These are phyloP conservation scores for Halichoerus grypus DNA, from an alignment of 2,113 vertebrate species.

Conservation along the genomic window DNA sequence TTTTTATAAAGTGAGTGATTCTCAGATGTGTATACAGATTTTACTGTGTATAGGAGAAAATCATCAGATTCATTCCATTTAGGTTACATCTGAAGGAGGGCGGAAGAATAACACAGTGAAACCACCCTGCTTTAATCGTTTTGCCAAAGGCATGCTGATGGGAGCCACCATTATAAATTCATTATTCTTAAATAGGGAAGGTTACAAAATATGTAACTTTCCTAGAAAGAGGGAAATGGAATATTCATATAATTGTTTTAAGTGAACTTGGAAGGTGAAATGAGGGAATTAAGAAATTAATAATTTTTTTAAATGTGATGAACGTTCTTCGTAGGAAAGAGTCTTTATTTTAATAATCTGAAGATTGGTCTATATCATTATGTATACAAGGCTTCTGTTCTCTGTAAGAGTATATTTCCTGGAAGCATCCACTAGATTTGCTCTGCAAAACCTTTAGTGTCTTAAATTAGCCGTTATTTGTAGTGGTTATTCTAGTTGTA, in stretches of 20 bases:
- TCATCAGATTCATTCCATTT: constrained; percentile 21
- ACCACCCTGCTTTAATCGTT: neutral
- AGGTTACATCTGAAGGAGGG: neutral
- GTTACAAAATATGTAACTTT: constrained; percentile 39
- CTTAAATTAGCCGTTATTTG: constrained; percentile 58
- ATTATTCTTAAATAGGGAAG: constrained; percentile 33
- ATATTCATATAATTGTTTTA: constrained; percentile 44
- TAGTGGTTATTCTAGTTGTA: neutral
- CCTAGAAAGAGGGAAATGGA: constrained; percentile 23
- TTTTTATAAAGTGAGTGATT: constrained; percentile 35
- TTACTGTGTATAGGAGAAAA: neutral
- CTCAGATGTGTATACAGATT: neutral
- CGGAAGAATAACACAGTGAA: neutral
- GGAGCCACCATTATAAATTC: neutral
- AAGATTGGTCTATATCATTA: neutral
- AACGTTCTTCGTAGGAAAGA: constrained; percentile 32
- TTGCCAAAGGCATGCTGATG: neutral
- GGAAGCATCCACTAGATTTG: neutral
- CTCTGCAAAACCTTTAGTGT: constrained; percentile 42
- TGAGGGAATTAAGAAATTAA: constrained; percentile 4
- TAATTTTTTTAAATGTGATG: neutral
- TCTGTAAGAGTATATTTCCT: constrained; percentile 6
- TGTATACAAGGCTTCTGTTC: neutral
- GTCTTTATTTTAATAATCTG: constrained; percentile 30
- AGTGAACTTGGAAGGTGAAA: constrained; percentile 21